phyloP scores from a whole-genome alignment of 2,113 vertebrate genomes.

The Ascaphus truei region DNA sequence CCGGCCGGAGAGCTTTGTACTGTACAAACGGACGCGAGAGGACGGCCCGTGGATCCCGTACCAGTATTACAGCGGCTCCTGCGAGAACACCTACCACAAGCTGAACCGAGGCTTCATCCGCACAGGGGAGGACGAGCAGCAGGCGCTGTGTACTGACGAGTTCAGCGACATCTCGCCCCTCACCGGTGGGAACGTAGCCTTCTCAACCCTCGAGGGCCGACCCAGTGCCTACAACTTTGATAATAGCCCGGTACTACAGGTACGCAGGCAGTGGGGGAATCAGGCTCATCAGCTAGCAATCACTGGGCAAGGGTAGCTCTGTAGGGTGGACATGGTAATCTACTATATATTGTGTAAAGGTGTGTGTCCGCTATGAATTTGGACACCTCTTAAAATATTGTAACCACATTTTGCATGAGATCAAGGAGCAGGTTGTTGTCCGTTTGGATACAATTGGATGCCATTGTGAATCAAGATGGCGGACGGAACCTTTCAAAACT shows the following conservation, averaged over 20 bases:
- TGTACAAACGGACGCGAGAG: slow-evolving; percentile 85
- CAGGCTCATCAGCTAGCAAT: too few relatives aligned
- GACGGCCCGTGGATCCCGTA: slow-evolving; percentile 85
- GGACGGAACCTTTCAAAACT: too few relatives aligned
- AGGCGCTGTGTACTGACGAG: slow-evolving; percentile 90
- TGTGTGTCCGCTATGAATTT: too few relatives aligned
- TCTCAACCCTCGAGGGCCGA: slow-evolving; percentile 90
- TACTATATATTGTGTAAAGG: too few relatives aligned
- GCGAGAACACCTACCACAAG: slow-evolving; percentile 87
- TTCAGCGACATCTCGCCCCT: slow-evolving; percentile 98
- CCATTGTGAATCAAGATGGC: too few relatives aligned
- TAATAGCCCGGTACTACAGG: slow-evolving; percentile 91
- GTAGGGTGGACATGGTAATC: too few relatives aligned
- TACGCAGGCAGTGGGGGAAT: slow-evolving; percentile 35
- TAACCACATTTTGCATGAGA: too few relatives aligned
- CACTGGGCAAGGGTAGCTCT: too few relatives aligned
- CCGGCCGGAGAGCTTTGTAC: slow-evolving; percentile 91
- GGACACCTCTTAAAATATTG: too few relatives aligned
- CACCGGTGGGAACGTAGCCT: slow-evolving; percentile 92
- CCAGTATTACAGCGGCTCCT: slow-evolving; percentile 97
- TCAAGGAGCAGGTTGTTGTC: too few relatives aligned
- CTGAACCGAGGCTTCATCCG: slow-evolving; percentile 79
- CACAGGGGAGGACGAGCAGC: slow-evolving; percentile 87
- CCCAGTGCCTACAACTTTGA: slow-evolving; percentile 96
- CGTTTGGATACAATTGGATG: too few relatives aligned